phyloP scores from a whole-genome alignment of 2,888 invertebrate genomes.

The Drosophila antonietae region DNA sequence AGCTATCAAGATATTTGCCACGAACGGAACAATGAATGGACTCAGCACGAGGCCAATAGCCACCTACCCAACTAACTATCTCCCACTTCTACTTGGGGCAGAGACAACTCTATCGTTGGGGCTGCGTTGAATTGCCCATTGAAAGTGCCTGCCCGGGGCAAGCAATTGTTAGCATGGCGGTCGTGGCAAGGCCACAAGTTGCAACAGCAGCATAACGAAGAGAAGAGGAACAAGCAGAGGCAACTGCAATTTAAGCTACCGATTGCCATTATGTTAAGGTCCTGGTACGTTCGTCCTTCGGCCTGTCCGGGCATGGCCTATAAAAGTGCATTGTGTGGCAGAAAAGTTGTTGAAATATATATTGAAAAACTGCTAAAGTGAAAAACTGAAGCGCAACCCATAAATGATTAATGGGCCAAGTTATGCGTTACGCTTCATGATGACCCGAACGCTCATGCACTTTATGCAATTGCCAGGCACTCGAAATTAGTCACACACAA shows the following conservation, averaged over 20 bases:
- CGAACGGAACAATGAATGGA: constrained; percentile 24
- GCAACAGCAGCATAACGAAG: constrained; percentile 24
- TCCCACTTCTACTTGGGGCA: neutral
- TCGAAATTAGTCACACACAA: constrained; percentile 64
- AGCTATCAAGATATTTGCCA: constrained; percentile 69
- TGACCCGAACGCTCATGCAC: constrained; percentile 49
- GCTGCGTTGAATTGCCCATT: constrained; percentile 73
- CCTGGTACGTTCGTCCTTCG: constrained; percentile 41
- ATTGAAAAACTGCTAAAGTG: constrained; percentile 52
- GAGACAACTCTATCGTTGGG: constrained; percentile 60
- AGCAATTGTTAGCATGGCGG: constrained; percentile 67
- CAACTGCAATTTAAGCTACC: constrained; percentile 56
- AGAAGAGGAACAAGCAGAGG: constrained; percentile 3
- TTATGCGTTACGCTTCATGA: constrained; percentile 56
- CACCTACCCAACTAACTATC: neutral
- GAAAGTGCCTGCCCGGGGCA: constrained; percentile 68
- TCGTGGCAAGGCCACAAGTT: constrained; percentile 54
- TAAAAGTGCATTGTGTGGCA: constrained; percentile 62
- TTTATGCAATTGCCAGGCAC: constrained; percentile 56
- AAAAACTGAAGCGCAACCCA: constrained; percentile 57
- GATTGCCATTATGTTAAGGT: constrained; percentile 61
- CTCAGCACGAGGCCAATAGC: neutral
- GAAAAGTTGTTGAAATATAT: constrained; percentile 58
- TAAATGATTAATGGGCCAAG: constrained; percentile 79
- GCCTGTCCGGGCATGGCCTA: constrained; percentile 49